Evolutionary conservation across 2,888 invertebrate species (phyloP), one percentile per base, ranked within the genome.

Genomic region (Microctonus hyperodae): DNA sequence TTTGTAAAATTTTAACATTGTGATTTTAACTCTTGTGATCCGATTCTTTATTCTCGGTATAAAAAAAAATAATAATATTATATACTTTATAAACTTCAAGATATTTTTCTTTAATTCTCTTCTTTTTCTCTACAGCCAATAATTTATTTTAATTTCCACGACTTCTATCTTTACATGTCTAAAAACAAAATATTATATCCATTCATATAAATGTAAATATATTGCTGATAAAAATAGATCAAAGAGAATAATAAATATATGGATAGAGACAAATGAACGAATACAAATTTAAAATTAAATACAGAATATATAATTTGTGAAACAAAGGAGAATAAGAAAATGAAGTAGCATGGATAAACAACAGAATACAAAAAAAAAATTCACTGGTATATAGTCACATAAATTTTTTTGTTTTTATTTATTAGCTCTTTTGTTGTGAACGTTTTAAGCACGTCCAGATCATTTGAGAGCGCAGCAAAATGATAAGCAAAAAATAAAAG

Each of bases 151-250:
- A 16, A 25, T 33, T 55, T 2, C 11, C 1, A 25, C 28, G 13
- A 25, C 25, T 25, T 53, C 5, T 53, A n/a, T 10, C 23, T 25
- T 25, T 28, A 23, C 53, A 53, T n/a, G 53, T 37, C n/a, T 3
- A 25, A 4, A 25, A n/a, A 11, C 25, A 28, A n/a, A 25, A 11
- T 25, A 22, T 23, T 51, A 35, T 35, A 51, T 51, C 23, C 25
- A 25, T 55, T 16, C 16, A 44, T 44, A 16, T 31, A 11, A 28
- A 16, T n/a, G 16, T 55, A 28, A 3, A 55, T 55, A 33, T 55
- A 25, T 28, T 13, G 20, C 6, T 33, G n/a, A 55, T 28, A 55
- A 55, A 55, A 55, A 55, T 55, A 55, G 55, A 55, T 55, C 55
- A 55, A 55, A 53, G 44, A 53, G 53, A 53, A 55, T 3, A 28